Base-by-base conservation (phyloP, 2,797 vertebrate genomes). In the Manis javanica region DNA sequence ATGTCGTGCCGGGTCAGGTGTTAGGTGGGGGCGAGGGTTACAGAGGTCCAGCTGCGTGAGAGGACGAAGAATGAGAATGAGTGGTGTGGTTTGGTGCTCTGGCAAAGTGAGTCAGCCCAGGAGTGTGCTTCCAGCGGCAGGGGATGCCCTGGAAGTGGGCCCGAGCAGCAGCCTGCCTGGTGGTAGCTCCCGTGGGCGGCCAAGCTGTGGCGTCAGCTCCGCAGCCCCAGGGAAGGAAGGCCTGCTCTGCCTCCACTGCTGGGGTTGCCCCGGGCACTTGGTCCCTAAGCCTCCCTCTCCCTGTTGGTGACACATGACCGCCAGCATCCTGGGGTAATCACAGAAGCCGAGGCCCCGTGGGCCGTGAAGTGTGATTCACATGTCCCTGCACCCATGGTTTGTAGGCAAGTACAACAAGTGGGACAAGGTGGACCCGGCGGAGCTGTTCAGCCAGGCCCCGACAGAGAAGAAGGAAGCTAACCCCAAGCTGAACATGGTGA, bases 401-500 rank as follows among this genome's bases (percentile, higher is more conserved):
- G 19, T 86, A 99, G 99, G 99, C 24, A 99, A 99, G 96, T 99
- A 99, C 82, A 99, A 99, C 98, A 99, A 99, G 96, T 99, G 99
- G 99, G 99, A 99, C 97, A 99, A 99, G 97, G 99, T 99, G 96
- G 99, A 99, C 95, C 99, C 99, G 1, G 99, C 99, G 51, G 99
- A 99, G 93, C 99, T 99, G 64, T 99, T 99, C 96, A 99, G 99
- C 96, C 99, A 99, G 98, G 99, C 99, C 78, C 99, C 99, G 0
- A 99, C 99, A 11, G 99, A 99, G 98, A 99, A 99, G 98, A 99
- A 99, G 97, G 99, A 99, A 97, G 99, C 99, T 81, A 99, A 99
- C 98, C 99, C 99, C 46, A 99, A 99, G 98, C 98, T 99, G 96
- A 99, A 98, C 97, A 99, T 99, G 99, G 99, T 99, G 97, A 99